Percentiles rank a stretch among this genome's conserved stretches.
Evolutionary conservation across 2,113 vertebrate genomes (phyloP).

Genomic region (Rissa tridactyla): DNA sequence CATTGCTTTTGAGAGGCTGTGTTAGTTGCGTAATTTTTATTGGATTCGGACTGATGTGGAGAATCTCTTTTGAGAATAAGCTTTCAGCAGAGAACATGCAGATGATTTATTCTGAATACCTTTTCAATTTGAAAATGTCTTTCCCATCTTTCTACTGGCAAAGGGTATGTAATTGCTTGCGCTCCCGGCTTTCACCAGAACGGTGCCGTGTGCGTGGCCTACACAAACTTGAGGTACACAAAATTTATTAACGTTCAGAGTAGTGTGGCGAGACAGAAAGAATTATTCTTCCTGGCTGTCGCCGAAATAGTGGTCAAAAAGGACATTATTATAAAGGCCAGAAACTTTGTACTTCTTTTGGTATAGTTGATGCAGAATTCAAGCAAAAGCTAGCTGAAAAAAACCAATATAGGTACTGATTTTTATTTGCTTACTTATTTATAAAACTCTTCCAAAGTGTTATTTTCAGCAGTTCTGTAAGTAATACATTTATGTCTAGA

Average conservation of each 20-base stretch:
- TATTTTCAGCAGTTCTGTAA: background rate
- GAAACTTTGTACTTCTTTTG: background rate
- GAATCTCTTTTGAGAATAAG: background rate
- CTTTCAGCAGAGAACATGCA: background rate
- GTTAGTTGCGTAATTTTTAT: background rate
- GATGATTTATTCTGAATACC: background rate
- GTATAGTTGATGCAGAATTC: background rate
- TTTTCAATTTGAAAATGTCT: background rate
- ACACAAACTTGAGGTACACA: background rate
- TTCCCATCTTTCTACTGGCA: background rate
- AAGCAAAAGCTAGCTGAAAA: background rate
- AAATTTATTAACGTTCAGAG: background rate
- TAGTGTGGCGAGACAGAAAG: background rate
- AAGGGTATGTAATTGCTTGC: background rate
- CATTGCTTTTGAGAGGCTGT: background rate
- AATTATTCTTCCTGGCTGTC: fast-evolving
- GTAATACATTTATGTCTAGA: background rate
- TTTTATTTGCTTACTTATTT: background rate
- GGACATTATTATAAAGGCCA: background rate
- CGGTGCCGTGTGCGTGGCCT: background rate
- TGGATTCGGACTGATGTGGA: background rate
- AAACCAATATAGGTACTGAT: background rate
- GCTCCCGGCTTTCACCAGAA: background rate
- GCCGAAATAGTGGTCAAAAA: background rate
- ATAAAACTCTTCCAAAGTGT: background rate